These are phyloP conservation scores for Leptopilina boulardi DNA, from an alignment of 1,140 invertebrate species.

Conservation along the genomic window DNA sequence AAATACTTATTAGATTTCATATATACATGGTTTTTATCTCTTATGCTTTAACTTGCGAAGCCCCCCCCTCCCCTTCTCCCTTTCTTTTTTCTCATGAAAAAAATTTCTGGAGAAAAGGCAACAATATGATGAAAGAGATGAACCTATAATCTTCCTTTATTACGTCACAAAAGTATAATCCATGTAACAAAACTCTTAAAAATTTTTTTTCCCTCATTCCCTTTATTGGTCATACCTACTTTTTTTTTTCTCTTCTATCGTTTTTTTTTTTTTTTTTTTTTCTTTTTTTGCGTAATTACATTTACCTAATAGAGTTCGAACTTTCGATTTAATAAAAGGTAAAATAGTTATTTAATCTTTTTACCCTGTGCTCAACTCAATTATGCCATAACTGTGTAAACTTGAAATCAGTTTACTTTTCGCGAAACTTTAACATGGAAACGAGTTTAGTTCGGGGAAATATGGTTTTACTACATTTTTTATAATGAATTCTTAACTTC, in stretches of 20 bases:
- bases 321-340: constrained; percentile 33
- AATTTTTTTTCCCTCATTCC: neutral
- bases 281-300: too few relatives aligned
- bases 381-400: constrained; percentile 10
- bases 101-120: neutral
- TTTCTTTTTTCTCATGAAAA: neutral
- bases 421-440: constrained; percentile 19
- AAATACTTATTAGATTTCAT: constrained; percentile 6
- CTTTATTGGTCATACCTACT: constrained; percentile 31
- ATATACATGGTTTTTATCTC: neutral
- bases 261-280: too few relatives aligned
- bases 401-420: constrained; percentile 20
- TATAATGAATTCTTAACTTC: constrained; percentile 19
- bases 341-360: constrained; percentile 25
- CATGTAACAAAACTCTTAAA: constrained; percentile 7
- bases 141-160: constrained; percentile 13
- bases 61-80: too few relatives aligned
- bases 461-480: constrained; percentile 28
- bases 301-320: constrained; percentile 36
- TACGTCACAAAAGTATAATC: constrained; percentile 13
- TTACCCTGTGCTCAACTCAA: constrained; percentile 25
- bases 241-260: too few relatives aligned
- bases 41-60: neutral
- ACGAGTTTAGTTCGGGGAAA: constrained; percentile 8
- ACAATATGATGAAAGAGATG: constrained; percentile 4